Evolutionary conservation across 2,113 vertebrate genomes (phyloP).

Genomic region (Lamprotornis superbus): DNA sequence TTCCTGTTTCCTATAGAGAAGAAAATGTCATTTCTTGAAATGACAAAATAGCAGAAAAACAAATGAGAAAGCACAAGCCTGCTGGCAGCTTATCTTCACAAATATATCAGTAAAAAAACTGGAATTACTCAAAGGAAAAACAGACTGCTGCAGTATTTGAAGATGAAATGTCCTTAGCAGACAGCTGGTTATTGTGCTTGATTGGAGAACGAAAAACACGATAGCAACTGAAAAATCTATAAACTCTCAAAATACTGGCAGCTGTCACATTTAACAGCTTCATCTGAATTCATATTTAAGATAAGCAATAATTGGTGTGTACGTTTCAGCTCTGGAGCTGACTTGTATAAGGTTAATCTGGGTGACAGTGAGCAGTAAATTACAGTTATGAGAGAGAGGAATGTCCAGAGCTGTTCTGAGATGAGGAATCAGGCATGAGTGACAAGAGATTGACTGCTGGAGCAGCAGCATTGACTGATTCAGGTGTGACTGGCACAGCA

Average conservation of each 20-base stretch:
- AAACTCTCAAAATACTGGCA: background rate
- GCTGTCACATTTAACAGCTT: slow-evolving; percentile 4
- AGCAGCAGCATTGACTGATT: slow-evolving; percentile 75
- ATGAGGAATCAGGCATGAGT: slow-evolving; percentile 74
- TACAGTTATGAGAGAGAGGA: slow-evolving; percentile 72
- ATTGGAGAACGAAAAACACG: background rate
- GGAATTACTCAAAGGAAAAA: background rate
- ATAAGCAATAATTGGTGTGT: background rate
- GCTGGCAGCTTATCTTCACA: background rate
- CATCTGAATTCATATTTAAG: background rate
- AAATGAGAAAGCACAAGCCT: background rate
- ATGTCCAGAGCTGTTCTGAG: slow-evolving; percentile 73
- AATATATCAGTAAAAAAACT: background rate
- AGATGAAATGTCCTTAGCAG: background rate
- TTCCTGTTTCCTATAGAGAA: background rate
- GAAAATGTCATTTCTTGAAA: background rate
- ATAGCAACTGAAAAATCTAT: slow-evolving; percentile 19
- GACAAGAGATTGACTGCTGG: slow-evolving; percentile 73
- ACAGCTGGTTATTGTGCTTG: background rate
- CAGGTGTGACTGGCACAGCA: slow-evolving; percentile 67
- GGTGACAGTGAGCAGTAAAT: slow-evolving; percentile 76
- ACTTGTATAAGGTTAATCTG: slow-evolving; percentile 79
- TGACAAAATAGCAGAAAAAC: background rate
- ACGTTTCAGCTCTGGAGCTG: background rate
- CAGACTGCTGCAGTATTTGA: background rate